Evolutionary conservation across 2,797 vertebrate genomes (phyloP).

Genomic region (Amphiprion clarkii): DNA sequence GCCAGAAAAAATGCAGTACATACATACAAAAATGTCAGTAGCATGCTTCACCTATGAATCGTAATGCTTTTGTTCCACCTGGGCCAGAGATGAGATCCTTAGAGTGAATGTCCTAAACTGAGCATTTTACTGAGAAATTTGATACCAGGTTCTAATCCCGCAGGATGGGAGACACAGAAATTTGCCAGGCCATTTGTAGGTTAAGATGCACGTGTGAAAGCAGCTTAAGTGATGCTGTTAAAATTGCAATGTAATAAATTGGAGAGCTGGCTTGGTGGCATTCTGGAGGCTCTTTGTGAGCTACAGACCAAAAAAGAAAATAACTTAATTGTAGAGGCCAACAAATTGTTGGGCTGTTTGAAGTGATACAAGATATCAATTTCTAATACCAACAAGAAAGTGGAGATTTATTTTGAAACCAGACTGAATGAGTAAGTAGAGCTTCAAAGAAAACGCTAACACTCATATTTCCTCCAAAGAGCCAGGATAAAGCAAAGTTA

Average conservation of each 20-base stretch:
- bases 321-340: not conserved
- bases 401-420: slow-evolving; percentile 30
- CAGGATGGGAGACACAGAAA: slow-evolving; percentile 25
- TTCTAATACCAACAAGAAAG: slow-evolving; percentile 3
- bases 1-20: not conserved
- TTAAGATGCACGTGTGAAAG: slow-evolving; percentile 33
- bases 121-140: slow-evolving; percentile 26
- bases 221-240: slow-evolving; percentile 11
- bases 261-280: not conserved
- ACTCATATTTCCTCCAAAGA: slow-evolving; percentile 16
- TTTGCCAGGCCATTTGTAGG: slow-evolving; percentile 13
- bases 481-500: slow-evolving; percentile 27
- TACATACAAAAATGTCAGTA: not conserved
- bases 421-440: slow-evolving; percentile 5
- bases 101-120: not conserved
- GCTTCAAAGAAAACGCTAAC: slow-evolving; percentile 28
- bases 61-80: not conserved
- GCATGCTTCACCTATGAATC: slow-evolving; percentile 1
- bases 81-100: slow-evolving; percentile 13
- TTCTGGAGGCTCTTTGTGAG: slow-evolving; percentile 5
- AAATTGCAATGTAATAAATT: not conserved
- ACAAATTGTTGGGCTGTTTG: not conserved
- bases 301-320: not conserved
- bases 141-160: slow-evolving; percentile 35
- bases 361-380: slow-evolving; percentile 12